These are phyloP conservation scores for Rhagoletis pomonella DNA, from an alignment of 1,140 invertebrate genomes.

Conservation along the genomic window DNA sequence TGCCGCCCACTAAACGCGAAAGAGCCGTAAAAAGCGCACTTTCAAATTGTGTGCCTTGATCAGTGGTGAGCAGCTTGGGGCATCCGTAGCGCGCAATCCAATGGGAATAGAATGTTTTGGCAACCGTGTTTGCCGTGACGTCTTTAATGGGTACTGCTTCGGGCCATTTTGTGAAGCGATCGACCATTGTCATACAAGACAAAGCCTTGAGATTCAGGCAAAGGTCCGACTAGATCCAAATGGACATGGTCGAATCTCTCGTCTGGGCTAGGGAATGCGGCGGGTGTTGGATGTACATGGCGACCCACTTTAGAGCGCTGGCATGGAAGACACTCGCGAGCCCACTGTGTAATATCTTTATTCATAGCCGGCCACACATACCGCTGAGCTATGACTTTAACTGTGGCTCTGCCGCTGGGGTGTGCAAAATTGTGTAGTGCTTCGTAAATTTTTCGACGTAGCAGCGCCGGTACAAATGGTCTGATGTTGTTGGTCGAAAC, in stretches of 20 bases:
- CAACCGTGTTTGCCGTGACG: slow-evolving; percentile 60
- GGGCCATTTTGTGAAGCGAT: slow-evolving; percentile 50
- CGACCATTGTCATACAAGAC: slow-evolving; percentile 35
- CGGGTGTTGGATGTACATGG: background rate
- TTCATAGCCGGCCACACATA: background rate
- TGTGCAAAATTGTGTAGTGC: background rate
- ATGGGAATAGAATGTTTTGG: slow-evolving; percentile 61
- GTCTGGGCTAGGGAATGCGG: background rate
- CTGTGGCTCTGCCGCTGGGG: background rate
- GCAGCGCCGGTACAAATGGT: background rate
- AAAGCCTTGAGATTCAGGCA: slow-evolving; percentile 35
- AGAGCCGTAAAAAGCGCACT: slow-evolving; percentile 53
- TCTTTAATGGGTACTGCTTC: slow-evolving; percentile 62
- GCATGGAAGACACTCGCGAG: background rate
- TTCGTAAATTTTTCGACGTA: background rate
- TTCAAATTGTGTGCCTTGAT: slow-evolving; percentile 65
- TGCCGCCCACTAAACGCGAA: slow-evolving; percentile 55
- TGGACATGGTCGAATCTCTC: slow-evolving; percentile 23
- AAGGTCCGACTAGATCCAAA: slow-evolving; percentile 51
- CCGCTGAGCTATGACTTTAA: background rate
- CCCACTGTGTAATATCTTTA: background rate
- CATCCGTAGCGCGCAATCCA: slow-evolving; percentile 69
- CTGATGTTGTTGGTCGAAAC: background rate
- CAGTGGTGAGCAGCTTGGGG: slow-evolving; percentile 70
- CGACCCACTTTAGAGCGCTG: background rate